Conservation (phyloP, 2,888 invertebrate species). For the Nomada goodeniana region DNA sequence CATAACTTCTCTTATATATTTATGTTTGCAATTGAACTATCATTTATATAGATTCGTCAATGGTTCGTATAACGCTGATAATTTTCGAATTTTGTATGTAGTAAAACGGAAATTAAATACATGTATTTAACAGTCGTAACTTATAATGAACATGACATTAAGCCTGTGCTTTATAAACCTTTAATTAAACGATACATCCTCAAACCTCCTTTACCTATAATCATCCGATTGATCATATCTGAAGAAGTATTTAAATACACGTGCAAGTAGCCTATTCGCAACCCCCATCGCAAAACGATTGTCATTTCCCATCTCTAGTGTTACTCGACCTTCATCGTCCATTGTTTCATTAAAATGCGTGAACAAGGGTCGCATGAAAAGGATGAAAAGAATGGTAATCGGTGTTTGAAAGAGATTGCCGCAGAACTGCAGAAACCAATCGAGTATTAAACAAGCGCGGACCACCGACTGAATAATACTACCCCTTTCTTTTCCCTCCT, state of each 20-base stretch:
- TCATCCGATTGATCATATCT: not conserved
- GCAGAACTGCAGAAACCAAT: not conserved
- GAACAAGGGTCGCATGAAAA: not conserved
- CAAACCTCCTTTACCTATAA: no score
- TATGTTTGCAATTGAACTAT: no score
- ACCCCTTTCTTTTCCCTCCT: not conserved
- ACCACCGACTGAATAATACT: not conserved
- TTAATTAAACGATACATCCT: no score
- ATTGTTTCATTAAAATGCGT: not conserved
- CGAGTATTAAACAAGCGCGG: constrained; percentile 7
- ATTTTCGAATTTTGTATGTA: no score
- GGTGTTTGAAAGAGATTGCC: not conserved
- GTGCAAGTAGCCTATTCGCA: not conserved
- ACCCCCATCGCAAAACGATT: not conserved
- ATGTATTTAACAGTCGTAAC: no score
- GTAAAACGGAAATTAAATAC: no score
- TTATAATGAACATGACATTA: no score
- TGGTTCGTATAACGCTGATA: no score
- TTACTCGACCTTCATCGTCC: not conserved
- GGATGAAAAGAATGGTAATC: not conserved
- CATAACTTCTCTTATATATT: no score
- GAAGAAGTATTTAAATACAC: not conserved
- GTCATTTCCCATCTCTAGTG: not conserved
- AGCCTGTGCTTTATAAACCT: no score
- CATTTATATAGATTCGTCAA: no score